These are phyloP conservation scores for Archips crataeganus DNA, from an alignment of 2,888 invertebrate genomes.

Conservation along the genomic window DNA sequence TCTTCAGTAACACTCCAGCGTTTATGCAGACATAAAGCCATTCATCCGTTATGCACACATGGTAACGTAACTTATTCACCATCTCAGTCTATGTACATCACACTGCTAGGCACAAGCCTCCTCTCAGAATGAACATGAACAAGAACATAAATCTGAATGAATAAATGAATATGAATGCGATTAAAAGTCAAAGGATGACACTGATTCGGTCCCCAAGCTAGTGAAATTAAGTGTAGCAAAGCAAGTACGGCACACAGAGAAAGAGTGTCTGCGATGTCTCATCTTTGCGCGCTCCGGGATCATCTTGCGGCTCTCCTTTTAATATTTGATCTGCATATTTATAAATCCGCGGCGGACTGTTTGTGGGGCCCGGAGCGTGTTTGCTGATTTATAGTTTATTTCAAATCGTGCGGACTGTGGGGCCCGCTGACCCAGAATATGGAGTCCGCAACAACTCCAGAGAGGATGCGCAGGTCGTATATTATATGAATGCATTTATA, in stretches of 20 bases:
- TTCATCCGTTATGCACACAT: no score
- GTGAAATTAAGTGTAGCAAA: neutral
- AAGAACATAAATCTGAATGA: no score
- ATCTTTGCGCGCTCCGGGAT: conserved; percentile 53
- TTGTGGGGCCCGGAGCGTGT: conserved; percentile 56
- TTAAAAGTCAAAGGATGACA: no score
- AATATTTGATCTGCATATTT: conserved; percentile 81
- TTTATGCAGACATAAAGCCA: no score
- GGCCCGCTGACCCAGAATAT: conserved; percentile 6
- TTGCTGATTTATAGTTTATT: conserved; percentile 73
- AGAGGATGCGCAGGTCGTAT: neutral
- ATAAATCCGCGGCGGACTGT: conserved; percentile 67
- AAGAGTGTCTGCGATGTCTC: neutral
- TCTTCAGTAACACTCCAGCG: no score
- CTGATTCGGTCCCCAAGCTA: no score
- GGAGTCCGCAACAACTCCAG: neutral
- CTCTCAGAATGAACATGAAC: no score
- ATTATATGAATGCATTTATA: neutral
- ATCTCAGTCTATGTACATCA: no score
- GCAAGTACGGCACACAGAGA: neutral
- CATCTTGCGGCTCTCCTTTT: conserved; percentile 74
- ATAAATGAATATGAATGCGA: no score
- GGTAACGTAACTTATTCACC: no score
- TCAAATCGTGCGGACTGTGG: conserved; percentile 53
- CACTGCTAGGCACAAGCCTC: no score